Base-by-base conservation (phyloP, 2,113 vertebrate species). In the Leptosomus discolor region DNA sequence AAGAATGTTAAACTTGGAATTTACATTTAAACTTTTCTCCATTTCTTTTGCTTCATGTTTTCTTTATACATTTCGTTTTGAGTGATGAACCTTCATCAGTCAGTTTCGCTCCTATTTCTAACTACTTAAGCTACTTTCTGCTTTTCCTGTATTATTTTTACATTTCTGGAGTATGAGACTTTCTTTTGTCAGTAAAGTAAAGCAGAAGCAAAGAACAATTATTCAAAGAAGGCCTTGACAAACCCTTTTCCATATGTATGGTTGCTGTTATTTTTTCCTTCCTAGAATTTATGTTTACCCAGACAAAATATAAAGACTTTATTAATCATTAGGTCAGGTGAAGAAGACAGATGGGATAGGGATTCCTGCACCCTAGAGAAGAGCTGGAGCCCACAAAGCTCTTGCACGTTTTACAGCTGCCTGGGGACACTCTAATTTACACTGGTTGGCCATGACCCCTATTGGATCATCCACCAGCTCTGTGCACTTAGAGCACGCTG, bases 1-100 rank as follows among this genome's bases (percentile, higher is more conserved):
- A 34, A 92, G 74, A 79, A 61, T 77, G 73, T 96, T 36, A 70
- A 94, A 95, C 70, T 92, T 76, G 9, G 23, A 41, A 94, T 94
- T 96, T 91, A 18, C 50, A 58, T 91, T 93, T 85, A 32, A 51
- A 78, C 89, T 96, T 93, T 69, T 67, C 53, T 79, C 53, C 15
- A 9, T 85, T 92, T 76, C 86, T 92, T 91, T 89, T 32, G 39
- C 80, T 73, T 84, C 1, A 1, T 12, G 4, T 77, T 90, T 89
- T 92, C 86, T 87, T 94, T 63, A 16, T 67, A 37, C 20, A 1
- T 77, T 90, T 92, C n/a, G 30, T 64, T 96, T 68, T 43, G 45
- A 85, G 37, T 8, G 14, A 79, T 39, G 58, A 87, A 46, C 61
- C 18, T 76, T 63, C 78, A 90, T 80, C 81, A 76, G 65, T 41